Percentiles rank a stretch among this genome's conserved stretches.
phyloP scores from a whole-genome alignment of 2,888 invertebrate genomes.

The Dasysyrphus tricinctus region DNA sequence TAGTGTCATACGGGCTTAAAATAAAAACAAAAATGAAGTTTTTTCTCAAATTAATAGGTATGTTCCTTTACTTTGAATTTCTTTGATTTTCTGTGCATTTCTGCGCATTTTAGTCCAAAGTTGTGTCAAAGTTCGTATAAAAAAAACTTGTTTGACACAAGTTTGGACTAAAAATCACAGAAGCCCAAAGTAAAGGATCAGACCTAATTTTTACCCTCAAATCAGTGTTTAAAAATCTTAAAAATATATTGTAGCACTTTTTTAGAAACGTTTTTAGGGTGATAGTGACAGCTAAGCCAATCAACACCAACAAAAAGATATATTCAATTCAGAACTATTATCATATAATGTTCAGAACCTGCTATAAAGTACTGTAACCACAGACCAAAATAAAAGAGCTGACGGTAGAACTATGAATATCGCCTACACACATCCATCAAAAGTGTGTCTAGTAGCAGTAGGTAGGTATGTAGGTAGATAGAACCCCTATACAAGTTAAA shows the following conservation, averaged over 20 bases:
- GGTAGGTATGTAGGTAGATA: neutral
- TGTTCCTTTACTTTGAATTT: too few relatives aligned
- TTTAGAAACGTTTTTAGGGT: neutral
- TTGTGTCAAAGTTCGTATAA: too few relatives aligned
- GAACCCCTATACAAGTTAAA: conserved; percentile 57
- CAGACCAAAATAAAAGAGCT: conserved; percentile 7
- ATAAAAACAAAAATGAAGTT: too few relatives aligned
- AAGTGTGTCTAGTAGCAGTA: conserved; percentile 59
- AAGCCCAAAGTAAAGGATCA: too few relatives aligned
- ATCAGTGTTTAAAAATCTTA: neutral
- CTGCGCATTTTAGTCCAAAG: too few relatives aligned
- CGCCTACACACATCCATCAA: conserved; percentile 48
- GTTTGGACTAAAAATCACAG: too few relatives aligned
- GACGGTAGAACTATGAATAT: conserved; percentile 16
- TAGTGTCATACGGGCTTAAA: too few relatives aligned
- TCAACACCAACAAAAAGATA: neutral
- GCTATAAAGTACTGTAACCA: neutral
- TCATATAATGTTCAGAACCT: neutral
- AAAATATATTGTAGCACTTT: neutral
- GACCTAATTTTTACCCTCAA: too few relatives aligned
- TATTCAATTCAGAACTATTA: neutral
- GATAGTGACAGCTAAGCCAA: neutral
- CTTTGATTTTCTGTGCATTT: too few relatives aligned
- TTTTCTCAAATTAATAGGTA: too few relatives aligned
- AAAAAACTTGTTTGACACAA: too few relatives aligned